Conservation (phyloP, 2,113 vertebrate genomes). For the Notarius quadriscutis region DNA sequence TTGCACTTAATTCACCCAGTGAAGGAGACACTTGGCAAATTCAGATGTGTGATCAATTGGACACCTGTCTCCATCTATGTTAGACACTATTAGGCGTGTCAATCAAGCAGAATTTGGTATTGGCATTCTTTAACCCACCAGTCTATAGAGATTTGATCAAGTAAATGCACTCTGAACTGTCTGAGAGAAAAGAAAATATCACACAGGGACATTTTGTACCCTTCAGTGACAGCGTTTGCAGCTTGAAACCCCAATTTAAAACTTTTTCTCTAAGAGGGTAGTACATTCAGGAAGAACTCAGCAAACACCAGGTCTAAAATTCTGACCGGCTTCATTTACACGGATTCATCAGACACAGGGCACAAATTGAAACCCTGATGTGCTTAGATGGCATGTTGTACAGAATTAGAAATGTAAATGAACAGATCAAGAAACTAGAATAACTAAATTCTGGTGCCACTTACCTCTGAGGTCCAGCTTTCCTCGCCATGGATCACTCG, state of each 20-base stretch:
- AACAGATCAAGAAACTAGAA: neutral
- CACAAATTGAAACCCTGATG: neutral
- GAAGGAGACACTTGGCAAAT: neutral
- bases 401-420: neutral
- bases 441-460: constrained; percentile 29
- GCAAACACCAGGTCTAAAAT: neutral
- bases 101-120: neutral
- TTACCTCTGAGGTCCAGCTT: constrained; percentile 72
- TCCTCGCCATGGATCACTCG: constrained; percentile 75
- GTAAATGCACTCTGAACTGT: neutral
- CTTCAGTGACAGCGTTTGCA: neutral
- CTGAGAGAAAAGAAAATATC: neutral
- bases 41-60: neutral
- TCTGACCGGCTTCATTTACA: neutral
- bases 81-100: neutral
- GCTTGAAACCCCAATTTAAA: neutral
- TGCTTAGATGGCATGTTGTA: neutral
- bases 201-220: too few relatives aligned
- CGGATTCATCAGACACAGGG: neutral
- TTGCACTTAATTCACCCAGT: neutral
- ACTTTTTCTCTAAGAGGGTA: neutral
- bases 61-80: neutral
- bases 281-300: neutral
- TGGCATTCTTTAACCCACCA: neutral
- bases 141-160: neutral